These are phyloP conservation scores for Myiozetetes cayanensis DNA, from an alignment of 2,113 vertebrate genomes.

Conservation along the genomic window DNA sequence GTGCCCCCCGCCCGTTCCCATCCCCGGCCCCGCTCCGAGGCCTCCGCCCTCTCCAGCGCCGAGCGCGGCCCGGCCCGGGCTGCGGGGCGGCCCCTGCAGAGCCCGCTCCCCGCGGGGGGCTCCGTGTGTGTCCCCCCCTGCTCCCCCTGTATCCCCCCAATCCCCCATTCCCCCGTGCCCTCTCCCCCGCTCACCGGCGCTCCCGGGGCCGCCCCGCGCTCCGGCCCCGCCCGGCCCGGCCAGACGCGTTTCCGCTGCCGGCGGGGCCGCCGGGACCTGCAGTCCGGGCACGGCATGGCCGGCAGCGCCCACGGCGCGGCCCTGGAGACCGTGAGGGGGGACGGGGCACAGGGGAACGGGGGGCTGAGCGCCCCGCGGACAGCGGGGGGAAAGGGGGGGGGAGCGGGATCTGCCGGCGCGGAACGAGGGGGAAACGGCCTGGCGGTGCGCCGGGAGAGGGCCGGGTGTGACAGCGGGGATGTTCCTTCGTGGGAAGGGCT, in stretches of 20 bases:
- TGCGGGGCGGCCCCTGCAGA: too few relatives aligned
- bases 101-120: too few relatives aligned
- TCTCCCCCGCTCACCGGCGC: too few relatives aligned
- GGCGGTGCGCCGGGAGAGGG: background rate
- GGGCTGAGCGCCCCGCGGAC: too few relatives aligned
- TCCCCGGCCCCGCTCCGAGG: too few relatives aligned
- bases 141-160: too few relatives aligned
- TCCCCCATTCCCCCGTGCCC: too few relatives aligned
- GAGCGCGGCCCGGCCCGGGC: too few relatives aligned
- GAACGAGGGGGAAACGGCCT: background rate
- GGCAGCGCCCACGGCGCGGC: background rate
- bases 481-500: fast-evolving
- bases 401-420: background rate
- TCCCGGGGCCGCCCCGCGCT: background rate
- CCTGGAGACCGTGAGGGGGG: constrained; percentile 76
- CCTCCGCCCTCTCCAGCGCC: too few relatives aligned
- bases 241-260: background rate
- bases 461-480: fast-evolving
- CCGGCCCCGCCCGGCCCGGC: background rate
- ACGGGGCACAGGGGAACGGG: background rate
- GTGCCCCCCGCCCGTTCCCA: too few relatives aligned
- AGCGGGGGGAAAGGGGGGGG: too few relatives aligned
- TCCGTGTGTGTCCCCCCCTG: too few relatives aligned
- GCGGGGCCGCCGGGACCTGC: background rate
- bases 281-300: background rate